Evolutionary conservation across 2,113 vertebrate species (phyloP).

Genomic region (Procavia capensis): DNA sequence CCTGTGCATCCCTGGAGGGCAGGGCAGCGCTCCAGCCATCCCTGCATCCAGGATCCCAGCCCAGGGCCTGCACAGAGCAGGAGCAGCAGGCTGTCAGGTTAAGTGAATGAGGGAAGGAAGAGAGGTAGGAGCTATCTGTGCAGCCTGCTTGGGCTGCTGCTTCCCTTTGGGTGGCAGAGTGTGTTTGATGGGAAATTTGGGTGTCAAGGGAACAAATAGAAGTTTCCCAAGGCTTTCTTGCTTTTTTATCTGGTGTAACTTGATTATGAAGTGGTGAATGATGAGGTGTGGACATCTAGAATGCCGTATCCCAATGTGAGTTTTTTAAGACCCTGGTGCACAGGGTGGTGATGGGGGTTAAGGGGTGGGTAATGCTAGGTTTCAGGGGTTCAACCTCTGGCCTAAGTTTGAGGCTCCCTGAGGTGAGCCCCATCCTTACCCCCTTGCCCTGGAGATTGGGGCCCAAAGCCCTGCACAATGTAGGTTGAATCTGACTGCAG

Average conservation of each 20-base stretch:
- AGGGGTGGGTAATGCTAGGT: neutral
- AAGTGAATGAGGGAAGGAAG: neutral
- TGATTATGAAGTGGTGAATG: neutral
- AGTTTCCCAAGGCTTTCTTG: neutral
- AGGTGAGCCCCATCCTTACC: rapidly evolving
- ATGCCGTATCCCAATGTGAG: neutral
- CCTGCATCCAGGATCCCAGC: neutral
- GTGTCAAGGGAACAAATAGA: neutral
- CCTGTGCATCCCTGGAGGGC: neutral
- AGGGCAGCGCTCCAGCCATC: neutral
- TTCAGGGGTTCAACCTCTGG: neutral
- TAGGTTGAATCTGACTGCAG: neutral
- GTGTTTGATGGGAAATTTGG: neutral
- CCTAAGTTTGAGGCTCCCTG: neutral
- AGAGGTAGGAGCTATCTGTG: rapidly evolving
- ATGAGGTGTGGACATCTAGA: neutral
- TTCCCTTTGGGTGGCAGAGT: no score
- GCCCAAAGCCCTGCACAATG: neutral
- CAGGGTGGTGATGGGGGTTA: no score
- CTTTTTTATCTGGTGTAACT: neutral
- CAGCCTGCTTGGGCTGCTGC: rapidly evolving
- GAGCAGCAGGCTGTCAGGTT: neutral
- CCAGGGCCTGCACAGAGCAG: neutral
- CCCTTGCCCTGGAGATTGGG: neutral
- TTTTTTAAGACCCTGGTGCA: rapidly evolving